A percentile compares a stretch with the other conserved stretches of the same genome.
phyloP scores from a whole-genome alignment of 2,797 vertebrate genomes.

The Clamator glandarius region DNA sequence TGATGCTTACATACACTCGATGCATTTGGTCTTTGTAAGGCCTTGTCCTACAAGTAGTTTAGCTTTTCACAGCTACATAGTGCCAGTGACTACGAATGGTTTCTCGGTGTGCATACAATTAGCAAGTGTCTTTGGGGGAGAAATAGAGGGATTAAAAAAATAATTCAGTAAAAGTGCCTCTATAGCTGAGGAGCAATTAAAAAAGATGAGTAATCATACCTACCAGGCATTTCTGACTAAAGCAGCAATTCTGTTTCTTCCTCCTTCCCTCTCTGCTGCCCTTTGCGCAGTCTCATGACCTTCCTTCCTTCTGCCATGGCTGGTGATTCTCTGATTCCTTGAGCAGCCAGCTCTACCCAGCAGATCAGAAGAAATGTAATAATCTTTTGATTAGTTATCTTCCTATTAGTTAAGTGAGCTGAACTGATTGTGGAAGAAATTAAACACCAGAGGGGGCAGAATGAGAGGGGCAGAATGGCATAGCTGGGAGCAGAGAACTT shows the following conservation, averaged over 20 bases:
- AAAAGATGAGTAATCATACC: background rate
- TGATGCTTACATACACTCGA: background rate
- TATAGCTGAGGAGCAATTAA: background rate
- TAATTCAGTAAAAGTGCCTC: background rate
- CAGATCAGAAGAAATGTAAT: background rate
- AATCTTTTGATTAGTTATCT: background rate
- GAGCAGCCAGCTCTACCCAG: background rate
- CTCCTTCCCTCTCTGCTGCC: background rate
- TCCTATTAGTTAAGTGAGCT: background rate
- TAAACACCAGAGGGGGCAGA: background rate
- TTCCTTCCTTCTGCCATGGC: background rate
- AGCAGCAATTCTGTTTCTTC: background rate
- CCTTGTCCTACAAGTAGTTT: background rate
- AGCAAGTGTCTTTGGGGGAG: background rate
- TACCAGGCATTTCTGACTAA: background rate
- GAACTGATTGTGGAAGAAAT: background rate
- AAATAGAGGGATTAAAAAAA: background rate
- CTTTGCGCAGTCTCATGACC: background rate
- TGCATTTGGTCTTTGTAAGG: background rate
- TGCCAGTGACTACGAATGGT: background rate
- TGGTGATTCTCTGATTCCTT: background rate
- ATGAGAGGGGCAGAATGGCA: background rate
- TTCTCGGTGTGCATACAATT: background rate
- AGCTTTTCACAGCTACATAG: background rate
- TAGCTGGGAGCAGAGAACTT: background rate